A percentile compares a stretch with the other conserved stretches of the same genome.
phyloP scores from a whole-genome alignment of 2,113 vertebrate genomes.

The Callipepla squamata region DNA sequence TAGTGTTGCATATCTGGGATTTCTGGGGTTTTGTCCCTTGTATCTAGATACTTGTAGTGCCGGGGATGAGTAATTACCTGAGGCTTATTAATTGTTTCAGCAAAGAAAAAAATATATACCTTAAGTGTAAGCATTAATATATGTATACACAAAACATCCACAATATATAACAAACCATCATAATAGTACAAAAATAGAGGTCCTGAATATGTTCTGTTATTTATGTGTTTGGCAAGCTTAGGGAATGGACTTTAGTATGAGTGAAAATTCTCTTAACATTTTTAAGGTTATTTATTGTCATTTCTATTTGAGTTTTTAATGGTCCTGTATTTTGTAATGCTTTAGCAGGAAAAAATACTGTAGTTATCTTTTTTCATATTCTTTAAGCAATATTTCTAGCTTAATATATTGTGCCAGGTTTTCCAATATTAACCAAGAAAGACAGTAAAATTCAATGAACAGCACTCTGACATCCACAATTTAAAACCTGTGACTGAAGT shows the following conservation, averaged over 20 bases:
- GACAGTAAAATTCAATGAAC: slow-evolving; percentile 75
- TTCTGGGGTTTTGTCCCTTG: slow-evolving; percentile 68
- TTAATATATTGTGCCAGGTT: slow-evolving; percentile 79
- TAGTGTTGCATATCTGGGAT: slow-evolving; percentile 65
- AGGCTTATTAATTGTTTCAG: slow-evolving; percentile 79
- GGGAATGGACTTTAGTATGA: slow-evolving; percentile 69
- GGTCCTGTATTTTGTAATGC: slow-evolving; percentile 81
- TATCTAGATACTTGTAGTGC: slow-evolving; percentile 67
- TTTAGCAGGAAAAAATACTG: slow-evolving; percentile 78
- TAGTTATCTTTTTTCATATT: slow-evolving; percentile 79
- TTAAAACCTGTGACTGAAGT: slow-evolving; percentile 78
- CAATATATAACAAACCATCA: slow-evolving; percentile 66
- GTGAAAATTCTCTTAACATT: slow-evolving; percentile 73
- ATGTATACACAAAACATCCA: slow-evolving; percentile 73
- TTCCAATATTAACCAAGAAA: slow-evolving; percentile 75
- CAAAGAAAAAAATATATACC: slow-evolving; percentile 78
- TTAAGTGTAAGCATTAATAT: slow-evolving; percentile 75
- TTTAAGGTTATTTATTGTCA: slow-evolving; percentile 75
- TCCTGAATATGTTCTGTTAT: slow-evolving; percentile 73
- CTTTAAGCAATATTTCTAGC: slow-evolving; percentile 80
- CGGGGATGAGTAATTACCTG: slow-evolving; percentile 70
- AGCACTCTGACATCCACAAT: slow-evolving; percentile 72
- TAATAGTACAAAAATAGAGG: slow-evolving; percentile 68
- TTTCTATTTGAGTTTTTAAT: slow-evolving; percentile 79
- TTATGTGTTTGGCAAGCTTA: slow-evolving; percentile 67